phyloP scores from a whole-genome alignment of 2,797 vertebrate species.

The Lepus townsendii region DNA sequence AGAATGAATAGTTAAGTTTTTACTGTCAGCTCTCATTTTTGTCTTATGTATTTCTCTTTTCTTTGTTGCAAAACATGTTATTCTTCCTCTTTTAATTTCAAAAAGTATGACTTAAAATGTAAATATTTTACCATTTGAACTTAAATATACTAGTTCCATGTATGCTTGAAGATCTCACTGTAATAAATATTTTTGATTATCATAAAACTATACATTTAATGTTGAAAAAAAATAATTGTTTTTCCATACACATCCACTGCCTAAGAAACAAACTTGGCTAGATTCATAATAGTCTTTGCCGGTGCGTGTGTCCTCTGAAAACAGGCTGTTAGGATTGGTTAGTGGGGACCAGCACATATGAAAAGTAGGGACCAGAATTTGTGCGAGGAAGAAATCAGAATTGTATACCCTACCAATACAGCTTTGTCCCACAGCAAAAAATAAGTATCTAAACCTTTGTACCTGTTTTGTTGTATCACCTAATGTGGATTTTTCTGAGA shows the following conservation, averaged over 20 bases:
- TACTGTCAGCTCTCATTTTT: conserved; percentile 77
- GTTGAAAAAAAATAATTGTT: not conserved
- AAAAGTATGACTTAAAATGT: conserved; percentile 73
- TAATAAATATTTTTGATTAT: conserved; percentile 78
- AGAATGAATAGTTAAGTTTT: conserved; percentile 74
- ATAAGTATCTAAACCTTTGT: not conserved
- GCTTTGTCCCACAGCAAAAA: not conserved
- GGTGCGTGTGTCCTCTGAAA: not conserved
- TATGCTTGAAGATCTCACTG: conserved; percentile 75
- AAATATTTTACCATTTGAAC: conserved; percentile 48
- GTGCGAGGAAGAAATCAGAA: not conserved
- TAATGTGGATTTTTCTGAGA: not conserved
- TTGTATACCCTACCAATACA: not conserved
- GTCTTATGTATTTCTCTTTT: conserved; percentile 81
- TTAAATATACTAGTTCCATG: conserved; percentile 83
- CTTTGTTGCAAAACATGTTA: conserved; percentile 81
- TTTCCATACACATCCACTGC: not conserved
- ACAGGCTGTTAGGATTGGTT: not conserved
- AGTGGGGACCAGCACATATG: not conserved
- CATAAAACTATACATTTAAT: conserved; percentile 87
- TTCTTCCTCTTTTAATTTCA: conserved; percentile 80
- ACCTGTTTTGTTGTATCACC: not conserved
- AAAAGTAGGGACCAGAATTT: not conserved
- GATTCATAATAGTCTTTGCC: not conserved
- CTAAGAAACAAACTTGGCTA: not conserved